Evolutionary conservation across 2,113 vertebrate species (phyloP).

Genomic region (Centropus unirufus): DNA sequence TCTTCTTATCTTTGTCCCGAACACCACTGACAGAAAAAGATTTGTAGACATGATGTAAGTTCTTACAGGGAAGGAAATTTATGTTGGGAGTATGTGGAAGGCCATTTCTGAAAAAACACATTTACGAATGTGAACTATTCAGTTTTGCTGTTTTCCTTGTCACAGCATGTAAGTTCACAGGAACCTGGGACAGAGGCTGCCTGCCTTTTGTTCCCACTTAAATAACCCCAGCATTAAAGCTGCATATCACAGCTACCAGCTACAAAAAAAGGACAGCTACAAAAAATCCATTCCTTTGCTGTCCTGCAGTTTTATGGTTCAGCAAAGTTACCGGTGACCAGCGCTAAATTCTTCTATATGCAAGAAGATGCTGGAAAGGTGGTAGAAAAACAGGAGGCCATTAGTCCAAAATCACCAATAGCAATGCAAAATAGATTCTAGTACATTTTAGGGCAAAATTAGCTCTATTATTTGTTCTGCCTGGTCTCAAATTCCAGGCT

Average conservation of each 20-base stretch:
- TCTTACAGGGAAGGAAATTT: neutral
- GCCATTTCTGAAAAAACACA: neutral
- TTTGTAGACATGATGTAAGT: neutral
- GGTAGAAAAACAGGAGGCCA: neutral
- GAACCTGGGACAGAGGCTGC: neutral
- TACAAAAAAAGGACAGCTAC: neutral
- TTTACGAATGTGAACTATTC: neutral
- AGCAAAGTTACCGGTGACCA: neutral
- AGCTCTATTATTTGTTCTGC: neutral
- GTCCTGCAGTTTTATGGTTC: neutral
- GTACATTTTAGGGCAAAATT: neutral
- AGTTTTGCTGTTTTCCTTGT: neutral
- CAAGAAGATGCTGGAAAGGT: neutral
- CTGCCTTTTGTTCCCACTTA: neutral
- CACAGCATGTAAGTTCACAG: neutral
- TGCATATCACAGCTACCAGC: neutral
- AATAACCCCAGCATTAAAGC: neutral
- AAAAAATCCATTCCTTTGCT: neutral
- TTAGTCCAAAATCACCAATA: neutral
- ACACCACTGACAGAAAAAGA: neutral
- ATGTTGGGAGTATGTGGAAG: neutral
- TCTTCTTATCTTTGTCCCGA: neutral
- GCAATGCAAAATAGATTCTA: neutral
- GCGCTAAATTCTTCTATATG: neutral
- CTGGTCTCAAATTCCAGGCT: neutral